A percentile compares a stretch with the other conserved stretches of the same genome.
Conservation (phyloP, 2,888 invertebrate genomes). For the Gastrophysa polygoni region DNA sequence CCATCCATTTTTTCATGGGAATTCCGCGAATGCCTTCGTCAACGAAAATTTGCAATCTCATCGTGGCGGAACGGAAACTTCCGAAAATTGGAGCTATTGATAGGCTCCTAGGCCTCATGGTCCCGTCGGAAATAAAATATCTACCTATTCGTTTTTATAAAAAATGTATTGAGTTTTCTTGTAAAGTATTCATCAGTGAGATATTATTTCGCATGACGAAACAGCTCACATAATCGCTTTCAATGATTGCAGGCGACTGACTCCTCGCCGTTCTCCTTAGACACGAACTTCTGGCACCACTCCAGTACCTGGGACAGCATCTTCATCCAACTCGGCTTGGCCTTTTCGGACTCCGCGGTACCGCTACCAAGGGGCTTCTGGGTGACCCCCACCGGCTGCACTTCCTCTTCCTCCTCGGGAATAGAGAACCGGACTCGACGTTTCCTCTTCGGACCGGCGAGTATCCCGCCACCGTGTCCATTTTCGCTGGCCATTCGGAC, state of each 20-base stretch:
- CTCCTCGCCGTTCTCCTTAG: background rate
- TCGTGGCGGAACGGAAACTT: background rate
- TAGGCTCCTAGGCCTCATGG: no score
- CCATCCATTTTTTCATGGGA: no score
- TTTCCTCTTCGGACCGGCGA: background rate
- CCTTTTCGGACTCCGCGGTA: background rate
- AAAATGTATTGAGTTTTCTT: no score
- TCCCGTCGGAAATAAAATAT: no score
- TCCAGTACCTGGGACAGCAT: background rate
- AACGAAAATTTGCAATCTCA: slow-evolving; percentile 3
- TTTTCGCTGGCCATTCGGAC: background rate
- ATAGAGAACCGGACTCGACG: slow-evolving; percentile 3
- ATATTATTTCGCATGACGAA: no score
- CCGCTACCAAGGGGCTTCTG: background rate
- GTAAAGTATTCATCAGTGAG: no score
- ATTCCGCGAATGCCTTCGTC: no score
- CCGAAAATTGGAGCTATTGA: background rate
- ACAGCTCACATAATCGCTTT: background rate
- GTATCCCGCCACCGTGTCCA: background rate
- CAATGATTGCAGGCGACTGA: background rate
- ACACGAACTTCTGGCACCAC: background rate
- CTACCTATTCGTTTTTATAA: no score
- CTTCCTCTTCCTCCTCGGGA: background rate
- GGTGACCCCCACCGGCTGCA: background rate
- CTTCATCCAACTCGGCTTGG: background rate